These are phyloP conservation scores for Pogonomyrmex barbatus DNA, from an alignment of 1,140 invertebrate genomes.

Conservation along the genomic window DNA sequence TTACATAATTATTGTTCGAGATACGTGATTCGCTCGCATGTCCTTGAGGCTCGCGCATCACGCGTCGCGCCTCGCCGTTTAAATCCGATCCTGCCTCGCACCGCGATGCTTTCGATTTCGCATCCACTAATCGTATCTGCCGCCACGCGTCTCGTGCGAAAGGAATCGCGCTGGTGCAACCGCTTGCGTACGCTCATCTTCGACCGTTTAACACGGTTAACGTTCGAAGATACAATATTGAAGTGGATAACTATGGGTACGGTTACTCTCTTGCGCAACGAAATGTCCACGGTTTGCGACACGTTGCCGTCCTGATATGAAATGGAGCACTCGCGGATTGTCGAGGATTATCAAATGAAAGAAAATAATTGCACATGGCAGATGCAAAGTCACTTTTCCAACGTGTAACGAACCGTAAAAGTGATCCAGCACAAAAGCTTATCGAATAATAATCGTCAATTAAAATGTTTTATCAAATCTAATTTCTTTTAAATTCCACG, in stretches of 20 bases:
- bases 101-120: conserved; percentile 55
- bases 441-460: no score
- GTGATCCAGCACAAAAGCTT: no score
- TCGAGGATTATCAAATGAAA: neutral
- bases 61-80: neutral
- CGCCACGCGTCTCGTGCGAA: conserved; percentile 13
- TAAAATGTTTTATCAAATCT: no score
- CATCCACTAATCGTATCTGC: conserved; percentile 44
- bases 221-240: conserved; percentile 20
- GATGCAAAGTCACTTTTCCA: neutral
- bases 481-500: no score
- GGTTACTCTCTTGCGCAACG: conserved; percentile 37
- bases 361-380: neutral
- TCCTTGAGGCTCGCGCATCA: neutral
- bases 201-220: conserved; percentile 34
- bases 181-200: conserved; percentile 24
- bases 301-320: neutral
- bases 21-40: neutral
- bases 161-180: conserved; percentile 20
- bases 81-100: conserved; percentile 46
- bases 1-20: conserved; percentile 17
- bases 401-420: neutral
- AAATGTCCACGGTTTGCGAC: neutral
- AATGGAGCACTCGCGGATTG: neutral
- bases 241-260: conserved; percentile 40